Evolutionary conservation across 92 coral and sea anemone genomes (phyloP).

Genomic region (Porites lobata): DNA sequence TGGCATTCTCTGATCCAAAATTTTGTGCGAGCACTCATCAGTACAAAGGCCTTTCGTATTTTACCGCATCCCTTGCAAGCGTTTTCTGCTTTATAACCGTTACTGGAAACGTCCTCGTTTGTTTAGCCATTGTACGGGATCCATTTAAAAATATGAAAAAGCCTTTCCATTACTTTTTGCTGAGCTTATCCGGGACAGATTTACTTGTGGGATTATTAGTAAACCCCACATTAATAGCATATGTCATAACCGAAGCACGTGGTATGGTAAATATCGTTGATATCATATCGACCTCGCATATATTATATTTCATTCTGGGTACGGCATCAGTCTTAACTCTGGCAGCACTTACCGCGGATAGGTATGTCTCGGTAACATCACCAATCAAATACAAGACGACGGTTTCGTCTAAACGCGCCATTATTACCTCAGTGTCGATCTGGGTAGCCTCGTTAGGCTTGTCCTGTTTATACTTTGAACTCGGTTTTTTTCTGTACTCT

Average conservation of each 20-base stretch:
- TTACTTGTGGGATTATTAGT: slow-evolving; percentile 64
- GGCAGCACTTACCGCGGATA: slow-evolving; percentile 64
- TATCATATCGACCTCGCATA: slow-evolving; percentile 49
- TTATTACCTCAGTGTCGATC: slow-evolving; percentile 44
- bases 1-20: too few relatives aligned
- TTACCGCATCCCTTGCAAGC: too few relatives aligned
- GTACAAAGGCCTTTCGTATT: too few relatives aligned
- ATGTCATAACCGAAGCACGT: slow-evolving; percentile 48
- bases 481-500: slow-evolving; percentile 66
- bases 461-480: slow-evolving; percentile 31
- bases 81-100: too few relatives aligned
- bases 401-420: slow-evolving; percentile 44
- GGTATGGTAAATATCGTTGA: slow-evolving; percentile 24
- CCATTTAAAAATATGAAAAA: too few relatives aligned
- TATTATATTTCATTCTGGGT: slow-evolving; percentile 65
- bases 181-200: slow-evolving; percentile 67
- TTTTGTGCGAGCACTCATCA: too few relatives aligned
- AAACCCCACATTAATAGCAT: slow-evolving; percentile 55
- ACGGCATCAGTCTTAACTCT: slow-evolving; percentile 72
- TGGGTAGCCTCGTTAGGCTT: slow-evolving; percentile 56
- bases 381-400: slow-evolving; percentile 69
- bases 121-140: too few relatives aligned
- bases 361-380: slow-evolving; percentile 68
- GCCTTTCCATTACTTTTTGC: neutral
- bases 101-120: too few relatives aligned